Conservation (phyloP, 2,113 vertebrate genomes). For the Menura novaehollandiae region DNA sequence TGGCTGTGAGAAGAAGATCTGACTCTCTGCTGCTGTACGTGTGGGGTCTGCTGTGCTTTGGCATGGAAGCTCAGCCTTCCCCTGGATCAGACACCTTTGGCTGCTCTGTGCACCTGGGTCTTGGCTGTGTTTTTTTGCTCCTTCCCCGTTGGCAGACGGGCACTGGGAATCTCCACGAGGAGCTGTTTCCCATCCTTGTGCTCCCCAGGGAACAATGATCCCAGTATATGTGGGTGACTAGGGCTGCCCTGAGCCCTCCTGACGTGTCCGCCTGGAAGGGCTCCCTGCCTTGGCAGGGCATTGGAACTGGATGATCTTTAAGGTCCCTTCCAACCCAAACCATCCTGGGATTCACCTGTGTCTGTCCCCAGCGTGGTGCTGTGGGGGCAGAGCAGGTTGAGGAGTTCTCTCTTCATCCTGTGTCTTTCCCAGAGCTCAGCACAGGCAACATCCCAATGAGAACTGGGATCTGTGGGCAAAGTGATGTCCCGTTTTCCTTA, state of each 20-base stretch:
- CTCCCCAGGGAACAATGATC: background rate
- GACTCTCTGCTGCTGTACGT: fast-evolving
- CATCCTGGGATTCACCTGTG: no score
- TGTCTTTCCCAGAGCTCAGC: background rate
- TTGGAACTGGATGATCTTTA: background rate
- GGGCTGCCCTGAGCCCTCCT: no score
- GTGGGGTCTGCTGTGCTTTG: no score
- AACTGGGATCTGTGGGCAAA: background rate
- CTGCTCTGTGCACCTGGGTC: background rate
- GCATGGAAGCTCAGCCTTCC: background rate
- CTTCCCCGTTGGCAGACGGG: background rate
- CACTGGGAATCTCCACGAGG: background rate
- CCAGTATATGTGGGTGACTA: background rate
- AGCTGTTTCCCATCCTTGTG: background rate
- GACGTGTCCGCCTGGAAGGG: background rate
- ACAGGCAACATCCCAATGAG: fast-evolving
- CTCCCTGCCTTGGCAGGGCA: background rate
- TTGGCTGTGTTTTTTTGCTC: background rate
- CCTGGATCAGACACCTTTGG: background rate
- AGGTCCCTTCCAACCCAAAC: background rate
- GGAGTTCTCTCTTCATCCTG: background rate
- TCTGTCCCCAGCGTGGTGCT: fast-evolving
- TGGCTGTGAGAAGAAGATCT: background rate
- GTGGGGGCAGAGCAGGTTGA: background rate
- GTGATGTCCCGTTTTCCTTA: background rate